These are phyloP conservation scores for Aphelinus certus DNA, from an alignment of 1,140 invertebrate genomes.

Conservation along the genomic window DNA sequence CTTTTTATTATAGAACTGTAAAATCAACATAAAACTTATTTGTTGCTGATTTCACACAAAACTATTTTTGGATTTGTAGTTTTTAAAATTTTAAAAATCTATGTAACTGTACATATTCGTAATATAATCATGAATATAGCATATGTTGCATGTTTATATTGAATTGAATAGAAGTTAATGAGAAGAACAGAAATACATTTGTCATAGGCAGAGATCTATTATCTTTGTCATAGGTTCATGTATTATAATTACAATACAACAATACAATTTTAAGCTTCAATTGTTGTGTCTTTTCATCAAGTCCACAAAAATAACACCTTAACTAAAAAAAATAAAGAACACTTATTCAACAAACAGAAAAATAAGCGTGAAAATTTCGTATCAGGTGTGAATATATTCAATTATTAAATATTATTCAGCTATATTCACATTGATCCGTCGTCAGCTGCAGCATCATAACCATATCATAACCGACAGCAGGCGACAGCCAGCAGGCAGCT, in stretches of 20 bases:
- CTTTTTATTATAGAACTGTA: neutral
- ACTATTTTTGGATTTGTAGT: constrained; percentile 5
- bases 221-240: constrained; percentile 1
- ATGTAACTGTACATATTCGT: constrained; percentile 4
- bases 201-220: neutral
- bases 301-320: no score
- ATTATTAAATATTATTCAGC: no score
- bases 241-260: constrained; percentile 3
- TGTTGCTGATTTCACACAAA: neutral
- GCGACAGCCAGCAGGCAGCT: no score
- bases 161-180: neutral
- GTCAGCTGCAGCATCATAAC: no score
- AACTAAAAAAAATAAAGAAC: no score
- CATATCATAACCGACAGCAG: no score
- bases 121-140: neutral
- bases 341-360: no score
- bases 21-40: neutral
- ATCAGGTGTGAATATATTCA: no score
- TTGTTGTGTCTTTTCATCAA: neutral
- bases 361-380: no score
- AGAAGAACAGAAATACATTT: neutral
- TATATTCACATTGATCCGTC: no score
- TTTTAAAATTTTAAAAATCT: neutral
- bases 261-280: constrained; percentile 6
- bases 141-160: neutral